Evolutionary conservation across 2,888 invertebrate species (phyloP), one percentile per base, ranked within the genome.

Genomic region (Zygothrica quintamaculata): DNA sequence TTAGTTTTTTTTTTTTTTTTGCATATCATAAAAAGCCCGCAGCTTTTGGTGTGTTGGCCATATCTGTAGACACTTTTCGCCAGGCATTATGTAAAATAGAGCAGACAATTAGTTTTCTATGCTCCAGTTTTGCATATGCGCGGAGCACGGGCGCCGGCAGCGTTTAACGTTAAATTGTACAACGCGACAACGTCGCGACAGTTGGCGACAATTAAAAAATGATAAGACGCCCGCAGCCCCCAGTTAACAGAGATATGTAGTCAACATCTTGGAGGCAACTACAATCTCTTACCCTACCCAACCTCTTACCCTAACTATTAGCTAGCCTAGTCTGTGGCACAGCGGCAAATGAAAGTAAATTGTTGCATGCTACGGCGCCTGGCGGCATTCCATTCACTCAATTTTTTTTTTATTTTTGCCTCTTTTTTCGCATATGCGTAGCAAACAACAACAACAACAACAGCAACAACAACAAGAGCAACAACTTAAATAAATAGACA

Each of bases 91-190:
- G 89, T 85, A 89, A 89, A 89, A 84, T 79, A 76, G 85, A 79
- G 74, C 84, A 77, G 75, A 65, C 79, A 90, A 89, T 89, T 88
- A 88, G 86, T 90, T 89, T 89, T 90, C 89, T 89, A 76, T 88
- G 89, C 89, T 89, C 89, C 75, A 89, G 81, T 88, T 89, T 89
- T 40, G n/a, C n/a, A n/a, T 15, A 9, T 31, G 15, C 26, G 15
- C 3, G 31, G n/a, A n/a, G 26, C 1, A 11, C 39, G 43, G 34
- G 52, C 34, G 37, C 42, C 46, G 12, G 26, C 11, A 26, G 47
- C 40, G 39, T 3, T 37, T 36, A 31, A 53, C 59, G 11, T 6
- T 11, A n/a, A n/a, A n/a, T n/a, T n/a, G n/a, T n/a, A n/a, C n/a
- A 8, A n/a, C 9, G 29, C 37, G 44, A 48, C 44, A 48, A 8